Base-by-base conservation (phyloP, 2,888 invertebrate species). In the Drosophila prolongata region DNA sequence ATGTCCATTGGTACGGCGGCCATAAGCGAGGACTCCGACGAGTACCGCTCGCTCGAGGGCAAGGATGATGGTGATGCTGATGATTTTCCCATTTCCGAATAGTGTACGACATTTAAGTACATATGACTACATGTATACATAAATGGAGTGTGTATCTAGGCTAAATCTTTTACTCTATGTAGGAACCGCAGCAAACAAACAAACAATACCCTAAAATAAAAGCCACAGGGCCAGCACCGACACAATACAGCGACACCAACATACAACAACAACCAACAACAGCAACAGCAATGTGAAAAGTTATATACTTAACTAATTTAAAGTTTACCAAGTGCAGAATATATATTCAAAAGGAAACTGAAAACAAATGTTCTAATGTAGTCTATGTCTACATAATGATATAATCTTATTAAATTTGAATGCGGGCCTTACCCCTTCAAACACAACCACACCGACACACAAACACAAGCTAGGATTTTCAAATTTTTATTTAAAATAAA, bases 11-110 rank as follows among this genome's bases (percentile, higher is more conserved):
- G 79, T 60, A 76, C 87, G 13, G 60, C 73, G 8, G 75, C 79
- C 52, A 67, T 84, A 43, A 90, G 90, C 64, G 91, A 91, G 67
- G 92, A 92, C 81, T 92, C 92, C 5, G 92, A 92, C 85, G 92
- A 92, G 75, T 92, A 92, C 89, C 91, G 92, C 54, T 92, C 92
- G 52, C 89, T 92, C 70, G 92, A 92, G 78, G 89, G 89, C 70
- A 92, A 91, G 83, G 92, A 92, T 57, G 92, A 65, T 11, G 64
- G 19, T 34, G 64, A 60, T 27, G 80, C 77, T 52, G 90, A 52
- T 37, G 62, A 91, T 77, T 92, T 90, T 82, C 79, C 90, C 56
- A 80, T 88, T 77, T 89, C 83, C 69, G 90, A 89, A 86, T 90
- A 90, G 86, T 56, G 35, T 16, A 35, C 49, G 11, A 35, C 13